Evolutionary conservation across 2,888 invertebrate species (phyloP), one percentile per base, ranked within the genome.

Genomic region (Cosmia pyralina): DNA sequence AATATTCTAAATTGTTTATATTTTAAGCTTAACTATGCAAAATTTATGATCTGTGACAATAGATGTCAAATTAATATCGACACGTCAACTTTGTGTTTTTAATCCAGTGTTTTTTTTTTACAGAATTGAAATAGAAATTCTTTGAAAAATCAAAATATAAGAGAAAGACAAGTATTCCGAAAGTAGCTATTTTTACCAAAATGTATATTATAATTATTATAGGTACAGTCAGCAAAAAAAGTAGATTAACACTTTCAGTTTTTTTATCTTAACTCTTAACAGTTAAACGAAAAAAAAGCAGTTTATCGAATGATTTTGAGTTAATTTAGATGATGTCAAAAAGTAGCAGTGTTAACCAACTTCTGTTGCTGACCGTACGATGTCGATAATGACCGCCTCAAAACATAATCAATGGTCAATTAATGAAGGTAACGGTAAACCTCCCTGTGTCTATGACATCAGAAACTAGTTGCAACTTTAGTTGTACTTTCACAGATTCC

Each of bases 11-110:
- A 73, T 60, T 64, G 67, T 67, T 71, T 22, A 52, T 59, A n/a
- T 59, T 62, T 58, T 72, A 69, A 52, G 65, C 28, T n/a, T 53
- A 44, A 15, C 41, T 7, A 8, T 53, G 62, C 46, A 77, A 66
- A 74, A 60, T 67, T 58, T 34, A 69, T 59, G 69, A 65, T 77
- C 75, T 82, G 62, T 70, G 57, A 34, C 13, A 74, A 81, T 70
- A 75, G 65, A 72, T 72, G n/a, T 70, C 77, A 74, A 85, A 87
- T 84, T 41, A 77, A 82, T 84, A 87, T 82, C 84, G 81, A 86
- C 76, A 66, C 63, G 69, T 79, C 74, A 73, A 72, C 82, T 85
- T 83, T 85, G 84, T 86, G 87, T 84, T 77, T 82, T 82, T 73
- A 75, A 82, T 79, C 82, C 75, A 85, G 83, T 73, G 74, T 73